Evolutionary conservation across 1,140 invertebrate species (phyloP), one percentile per base, ranked within the genome.

Genomic region (Meloidogyne hapla): DNA sequence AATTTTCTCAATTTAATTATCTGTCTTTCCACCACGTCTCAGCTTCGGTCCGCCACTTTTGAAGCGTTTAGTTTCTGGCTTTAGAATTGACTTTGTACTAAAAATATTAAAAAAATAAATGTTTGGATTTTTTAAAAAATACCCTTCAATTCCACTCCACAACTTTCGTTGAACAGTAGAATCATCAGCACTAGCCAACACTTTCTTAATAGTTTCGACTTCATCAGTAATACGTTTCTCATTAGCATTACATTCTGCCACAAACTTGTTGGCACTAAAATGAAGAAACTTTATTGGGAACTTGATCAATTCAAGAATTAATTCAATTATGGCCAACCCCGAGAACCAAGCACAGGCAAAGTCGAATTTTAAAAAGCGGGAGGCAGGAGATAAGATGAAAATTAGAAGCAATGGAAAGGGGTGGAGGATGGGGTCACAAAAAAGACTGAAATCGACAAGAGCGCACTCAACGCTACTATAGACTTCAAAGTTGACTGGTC

Each of bases 241-340:
- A 9, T 70, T 70, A 5, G 18, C 6, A 45, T 26, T 45, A 70
- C 45, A n/a, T 45, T 70, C 33, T 26, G 40, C 15, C 8, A 45
- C 69, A 10, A 15, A 56, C 9, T 70, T 21, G 40, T 70, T 70
- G 8, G 69, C 23, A 70, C 69, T 70, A 40, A 70, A 69, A 45
- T 9, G 2, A n/a, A 6, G n/a, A 56, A 45, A 45, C 1, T 2
- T 1, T 45, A 45, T 15, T n/a, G 33, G 4, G 9, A 8, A 63
- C 9, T 63, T 23, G 21, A 26, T 6, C 62, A 6, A 26, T 23
- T 63, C 25, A 63, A 5, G 9, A 63, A 23, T 8, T 26, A n/a
- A n/a, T n/a, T n/a, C n/a, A n/a, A n/a, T n/a, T n/a, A n/a, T n/a
- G n/a, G n/a, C n/a, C n/a, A n/a, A n/a, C n/a, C n/a, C n/a, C n/a